These are phyloP conservation scores for Tapirus terrestris DNA, from an alignment of 2,113 vertebrate species.

Conservation along the genomic window DNA sequence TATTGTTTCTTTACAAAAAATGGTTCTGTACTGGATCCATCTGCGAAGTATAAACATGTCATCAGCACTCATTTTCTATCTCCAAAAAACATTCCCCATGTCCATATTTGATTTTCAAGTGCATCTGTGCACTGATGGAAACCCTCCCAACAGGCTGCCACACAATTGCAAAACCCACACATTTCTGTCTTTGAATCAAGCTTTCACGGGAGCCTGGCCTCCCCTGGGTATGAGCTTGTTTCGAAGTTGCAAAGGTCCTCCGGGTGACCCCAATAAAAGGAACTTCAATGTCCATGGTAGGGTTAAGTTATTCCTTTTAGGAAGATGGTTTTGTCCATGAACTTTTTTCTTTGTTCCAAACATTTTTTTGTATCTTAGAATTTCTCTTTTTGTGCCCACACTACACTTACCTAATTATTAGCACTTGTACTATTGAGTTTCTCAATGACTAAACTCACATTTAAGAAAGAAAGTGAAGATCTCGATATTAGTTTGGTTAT, in stretches of 20 bases:
- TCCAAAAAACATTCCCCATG: constrained; percentile 89
- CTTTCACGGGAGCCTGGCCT: constrained; percentile 84
- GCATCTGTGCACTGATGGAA: constrained; percentile 90
- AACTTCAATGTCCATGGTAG: constrained; percentile 47
- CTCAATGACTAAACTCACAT: constrained; percentile 82
- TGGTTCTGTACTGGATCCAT: constrained; percentile 89
- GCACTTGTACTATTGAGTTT: constrained; percentile 72
- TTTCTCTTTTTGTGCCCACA: constrained; percentile 79
- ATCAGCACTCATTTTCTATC: constrained; percentile 89
- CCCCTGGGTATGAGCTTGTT: constrained; percentile 85
- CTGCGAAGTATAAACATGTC: constrained; percentile 89
- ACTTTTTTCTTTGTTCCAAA: constrained; percentile 77
- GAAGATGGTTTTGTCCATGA: constrained; percentile 69
- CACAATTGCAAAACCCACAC: constrained; percentile 88
- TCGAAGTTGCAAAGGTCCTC: constrained; percentile 84
- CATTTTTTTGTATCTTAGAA: constrained; percentile 71
- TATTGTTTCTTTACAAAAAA: constrained; percentile 88
- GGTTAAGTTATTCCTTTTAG: constrained; percentile 73
- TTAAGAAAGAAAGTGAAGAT: constrained; percentile 81
- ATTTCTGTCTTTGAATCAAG: constrained; percentile 87
- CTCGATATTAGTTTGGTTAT: constrained; percentile 77
- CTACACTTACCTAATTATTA: constrained; percentile 80
- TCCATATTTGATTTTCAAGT: constrained; percentile 91
- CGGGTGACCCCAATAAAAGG: constrained; percentile 78
- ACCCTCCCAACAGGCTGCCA: constrained; percentile 88